Evolutionary conservation across 2,888 invertebrate genomes (phyloP).

Genomic region (Stenoptilia bipunctidactyla): DNA sequence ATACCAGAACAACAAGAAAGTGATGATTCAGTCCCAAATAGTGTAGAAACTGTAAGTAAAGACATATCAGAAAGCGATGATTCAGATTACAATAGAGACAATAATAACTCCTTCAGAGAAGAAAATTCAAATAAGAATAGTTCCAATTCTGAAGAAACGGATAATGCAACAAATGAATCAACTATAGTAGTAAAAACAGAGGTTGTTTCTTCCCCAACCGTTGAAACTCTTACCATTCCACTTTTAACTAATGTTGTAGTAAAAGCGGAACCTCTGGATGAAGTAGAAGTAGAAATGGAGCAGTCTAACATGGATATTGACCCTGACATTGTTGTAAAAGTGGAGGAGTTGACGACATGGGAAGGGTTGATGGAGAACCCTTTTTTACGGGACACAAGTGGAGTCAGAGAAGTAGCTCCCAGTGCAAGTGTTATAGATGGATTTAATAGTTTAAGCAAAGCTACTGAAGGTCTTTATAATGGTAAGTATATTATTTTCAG

Average conservation of each 20-base stretch:
- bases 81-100: neutral
- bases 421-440: conserved; percentile 26
- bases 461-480: conserved; percentile 25
- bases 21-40: neutral
- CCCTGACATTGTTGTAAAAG: conserved; percentile 23
- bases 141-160: too few species aligned
- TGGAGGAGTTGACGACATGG: conserved; percentile 25
- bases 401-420: conserved; percentile 23
- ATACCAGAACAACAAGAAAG: neutral
- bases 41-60: neutral
- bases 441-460: conserved; percentile 32
- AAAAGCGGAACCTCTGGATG: conserved; percentile 9
- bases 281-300: conserved; percentile 11
- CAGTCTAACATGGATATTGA: conserved; percentile 8
- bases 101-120: neutral
- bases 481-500: too few species aligned
- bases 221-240: too few species aligned
- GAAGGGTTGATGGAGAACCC: conserved; percentile 28
- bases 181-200: too few species aligned
- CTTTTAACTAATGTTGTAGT: too few species aligned
- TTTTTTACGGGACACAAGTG: conserved; percentile 35
- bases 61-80: neutral
- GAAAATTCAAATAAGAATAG: neutral
- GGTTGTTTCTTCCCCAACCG: too few species aligned
- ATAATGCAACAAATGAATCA: too few species aligned